Conservation (phyloP, 2,888 invertebrate species). For the Caenorhabditis imperialis region DNA sequence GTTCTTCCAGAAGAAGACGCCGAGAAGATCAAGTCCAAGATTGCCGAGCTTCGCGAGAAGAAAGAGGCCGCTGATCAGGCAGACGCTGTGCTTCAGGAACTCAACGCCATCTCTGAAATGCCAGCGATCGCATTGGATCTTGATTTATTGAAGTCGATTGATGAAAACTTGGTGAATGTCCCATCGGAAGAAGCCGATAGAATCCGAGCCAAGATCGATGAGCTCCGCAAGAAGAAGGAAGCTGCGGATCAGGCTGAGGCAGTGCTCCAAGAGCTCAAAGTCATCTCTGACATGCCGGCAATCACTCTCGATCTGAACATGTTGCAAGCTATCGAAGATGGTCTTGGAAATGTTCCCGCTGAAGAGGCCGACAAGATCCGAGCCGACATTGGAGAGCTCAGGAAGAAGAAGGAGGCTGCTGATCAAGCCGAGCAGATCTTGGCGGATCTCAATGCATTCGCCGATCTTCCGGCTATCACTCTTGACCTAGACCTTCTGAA, state of each 20-base stretch:
- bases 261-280: slow-evolving; percentile 15
- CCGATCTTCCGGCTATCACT: slow-evolving; percentile 4
- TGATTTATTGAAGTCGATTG: slow-evolving; percentile 20
- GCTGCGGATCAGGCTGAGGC: slow-evolving; percentile 12
- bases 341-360: slow-evolving; percentile 14
- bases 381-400: slow-evolving; percentile 8
- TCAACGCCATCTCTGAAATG: slow-evolving; percentile 15
- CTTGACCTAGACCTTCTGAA: slow-evolving; percentile 19
- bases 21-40: slow-evolving; percentile 10
- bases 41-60: slow-evolving; percentile 13
- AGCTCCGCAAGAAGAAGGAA: slow-evolving; percentile 20
- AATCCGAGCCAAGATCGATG: slow-evolving; percentile 21
- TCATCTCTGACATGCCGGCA: slow-evolving; percentile 2
- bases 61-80: slow-evolving; percentile 9
- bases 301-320: slow-evolving; percentile 17
- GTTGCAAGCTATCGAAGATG: slow-evolving; percentile 27
- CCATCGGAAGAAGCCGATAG: slow-evolving; percentile 14
- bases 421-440: slow-evolving; percentile 15
- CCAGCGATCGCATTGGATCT: slow-evolving; percentile 27
- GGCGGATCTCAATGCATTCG: slow-evolving; percentile 9
- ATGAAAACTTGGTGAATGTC: slow-evolving; percentile 5
- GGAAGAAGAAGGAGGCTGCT: neutral
- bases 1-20: slow-evolving; percentile 10
- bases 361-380: slow-evolving; percentile 19
- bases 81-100: slow-evolving; percentile 27